These are phyloP conservation scores for Microcebus murinus DNA, from an alignment of 2,113 vertebrate species.

Conservation along the genomic window DNA sequence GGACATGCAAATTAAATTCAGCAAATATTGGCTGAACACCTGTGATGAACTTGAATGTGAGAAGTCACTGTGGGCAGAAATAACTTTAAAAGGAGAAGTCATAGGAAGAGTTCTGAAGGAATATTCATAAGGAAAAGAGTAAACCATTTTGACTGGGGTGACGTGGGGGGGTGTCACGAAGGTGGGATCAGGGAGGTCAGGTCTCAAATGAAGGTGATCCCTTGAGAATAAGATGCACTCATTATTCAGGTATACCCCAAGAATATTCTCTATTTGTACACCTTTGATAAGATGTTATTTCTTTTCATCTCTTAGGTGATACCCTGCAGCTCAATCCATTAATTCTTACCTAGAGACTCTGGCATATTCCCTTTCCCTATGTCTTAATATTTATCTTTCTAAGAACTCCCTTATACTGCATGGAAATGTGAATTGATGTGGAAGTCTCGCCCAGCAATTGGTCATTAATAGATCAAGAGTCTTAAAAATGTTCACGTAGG, in stretches of 20 bases:
- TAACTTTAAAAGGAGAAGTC: neutral
- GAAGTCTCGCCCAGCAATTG: slow-evolving; percentile 65
- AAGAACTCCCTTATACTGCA: slow-evolving; percentile 43
- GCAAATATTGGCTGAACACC: neutral
- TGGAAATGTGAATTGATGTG: slow-evolving; percentile 59
- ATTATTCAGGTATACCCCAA: neutral
- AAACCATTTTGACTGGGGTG: neutral
- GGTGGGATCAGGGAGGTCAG: neutral
- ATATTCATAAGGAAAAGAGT: neutral
- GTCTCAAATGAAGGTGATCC: neutral
- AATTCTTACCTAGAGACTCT: slow-evolving; percentile 49
- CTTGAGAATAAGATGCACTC: neutral
- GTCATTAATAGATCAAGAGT: slow-evolving; percentile 69
- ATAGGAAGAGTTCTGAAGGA: neutral
- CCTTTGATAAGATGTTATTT: neutral
- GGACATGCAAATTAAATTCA: neutral
- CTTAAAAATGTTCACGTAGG: slow-evolving; percentile 70
- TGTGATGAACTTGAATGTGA: neutral
- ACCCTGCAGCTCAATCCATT: slow-evolving; percentile 38
- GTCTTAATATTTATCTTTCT: slow-evolving; percentile 63
- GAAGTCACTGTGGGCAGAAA: neutral
- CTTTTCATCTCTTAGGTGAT: neutral
- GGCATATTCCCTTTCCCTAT: neutral
- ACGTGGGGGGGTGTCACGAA: rapidly evolving
- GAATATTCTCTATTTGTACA: neutral